These are phyloP conservation scores for Styela clava DNA, from an alignment of 23 tunicate genomes.

Conservation along the genomic window DNA sequence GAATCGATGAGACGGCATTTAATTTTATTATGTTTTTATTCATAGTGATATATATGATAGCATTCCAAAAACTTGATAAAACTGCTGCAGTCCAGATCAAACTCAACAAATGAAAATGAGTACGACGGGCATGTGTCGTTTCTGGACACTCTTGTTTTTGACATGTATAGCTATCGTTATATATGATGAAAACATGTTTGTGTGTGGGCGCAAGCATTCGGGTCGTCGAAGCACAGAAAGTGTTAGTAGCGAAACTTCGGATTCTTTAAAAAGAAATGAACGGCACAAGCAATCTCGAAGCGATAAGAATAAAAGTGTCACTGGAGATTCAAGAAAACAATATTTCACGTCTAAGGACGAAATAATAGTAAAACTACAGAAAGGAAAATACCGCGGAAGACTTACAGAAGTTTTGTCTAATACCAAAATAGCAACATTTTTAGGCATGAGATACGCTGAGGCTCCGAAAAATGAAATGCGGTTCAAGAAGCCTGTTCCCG, in stretches of 20 bases:
- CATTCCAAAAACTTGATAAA: neutral
- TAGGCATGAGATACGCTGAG: conserved; percentile 72
- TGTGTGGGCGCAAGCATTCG: neutral
- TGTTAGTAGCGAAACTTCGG: neutral
- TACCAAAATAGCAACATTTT: conserved; percentile 37
- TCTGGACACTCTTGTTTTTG: neutral
- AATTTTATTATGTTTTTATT: too few species aligned
- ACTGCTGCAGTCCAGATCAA: neutral
- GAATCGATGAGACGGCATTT: neutral
- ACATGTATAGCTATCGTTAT: neutral
- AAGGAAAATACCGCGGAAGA: conserved; percentile 42
- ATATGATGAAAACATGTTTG: neutral
- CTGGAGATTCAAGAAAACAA: neutral
- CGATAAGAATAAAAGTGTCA: neutral
- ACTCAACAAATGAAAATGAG: neutral
- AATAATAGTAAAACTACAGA: neutral
- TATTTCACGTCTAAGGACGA: neutral
- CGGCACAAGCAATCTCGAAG: neutral
- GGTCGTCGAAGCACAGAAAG: neutral
- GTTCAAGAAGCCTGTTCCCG: conserved; percentile 52
- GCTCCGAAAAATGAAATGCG: conserved; percentile 50
- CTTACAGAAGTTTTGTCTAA: conserved; percentile 29
- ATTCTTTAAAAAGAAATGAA: neutral
- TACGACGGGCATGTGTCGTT: neutral
- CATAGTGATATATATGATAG: neutral